Percentiles rank a stretch among this genome's conserved stretches.
Conservation (phyloP, 2,797 vertebrate genomes). For the Scolopax bukidnonensis region DNA sequence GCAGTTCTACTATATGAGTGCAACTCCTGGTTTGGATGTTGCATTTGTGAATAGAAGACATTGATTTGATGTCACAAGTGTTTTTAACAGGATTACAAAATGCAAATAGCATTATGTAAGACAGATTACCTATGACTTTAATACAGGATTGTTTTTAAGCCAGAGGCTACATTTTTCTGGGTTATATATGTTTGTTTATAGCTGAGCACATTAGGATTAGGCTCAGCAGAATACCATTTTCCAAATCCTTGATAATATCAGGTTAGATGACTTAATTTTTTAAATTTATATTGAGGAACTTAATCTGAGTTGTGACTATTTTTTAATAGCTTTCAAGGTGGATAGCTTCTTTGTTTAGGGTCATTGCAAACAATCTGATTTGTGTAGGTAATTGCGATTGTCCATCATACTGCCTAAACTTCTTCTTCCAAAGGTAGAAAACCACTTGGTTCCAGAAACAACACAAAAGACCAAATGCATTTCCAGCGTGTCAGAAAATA, state of each 20-base stretch:
- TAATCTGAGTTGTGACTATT: background rate
- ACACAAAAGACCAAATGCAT: background rate
- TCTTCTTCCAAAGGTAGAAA: background rate
- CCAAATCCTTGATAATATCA: conserved; percentile 8
- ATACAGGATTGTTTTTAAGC: conserved; percentile 54
- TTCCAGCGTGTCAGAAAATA: background rate
- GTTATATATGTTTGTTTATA: conserved; percentile 35
- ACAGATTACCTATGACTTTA: conserved; percentile 67
- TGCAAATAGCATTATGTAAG: conserved; percentile 66
- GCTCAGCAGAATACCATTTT: conserved; percentile 10
- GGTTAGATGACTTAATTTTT: background rate
- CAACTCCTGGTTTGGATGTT: background rate
- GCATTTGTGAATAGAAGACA: conserved; percentile 15
- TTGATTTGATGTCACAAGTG: conserved; percentile 53
- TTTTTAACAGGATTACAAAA: conserved; percentile 62
- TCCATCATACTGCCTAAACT: fast-evolving
- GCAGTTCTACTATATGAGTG: background rate
- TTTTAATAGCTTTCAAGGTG: background rate
- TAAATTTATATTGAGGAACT: background rate
- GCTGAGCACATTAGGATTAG: conserved; percentile 43
- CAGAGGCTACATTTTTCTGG: conserved; percentile 44
- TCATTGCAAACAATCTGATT: background rate
- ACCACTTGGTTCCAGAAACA: background rate
- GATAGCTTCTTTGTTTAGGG: background rate
- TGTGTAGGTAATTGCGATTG: background rate